Base-by-base conservation (phyloP, 2,888 invertebrate genomes). In the Baccha elongata region DNA sequence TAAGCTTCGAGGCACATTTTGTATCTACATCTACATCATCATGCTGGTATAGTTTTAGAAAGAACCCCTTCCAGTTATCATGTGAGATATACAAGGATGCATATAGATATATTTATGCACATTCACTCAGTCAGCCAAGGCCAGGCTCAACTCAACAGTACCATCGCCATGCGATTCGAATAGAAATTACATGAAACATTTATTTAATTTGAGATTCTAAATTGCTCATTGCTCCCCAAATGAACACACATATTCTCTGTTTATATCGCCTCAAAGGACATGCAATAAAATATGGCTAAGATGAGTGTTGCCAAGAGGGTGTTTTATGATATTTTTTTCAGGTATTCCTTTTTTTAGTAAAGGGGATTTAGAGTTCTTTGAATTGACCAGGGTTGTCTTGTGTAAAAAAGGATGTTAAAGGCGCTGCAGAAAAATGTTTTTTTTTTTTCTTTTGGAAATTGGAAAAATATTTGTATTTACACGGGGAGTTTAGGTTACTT, bases 111-210 rank as follows among this genome's bases (percentile, higher is more conserved):
- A 35, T 52, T 21, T 50, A 74, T 42, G 40, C 40, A 44, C 71
- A 52, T 42, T 42, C 65, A 35, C 4, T 53, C 15, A 35, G n/a
- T 17, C 19, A 69, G 42, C 11, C 55, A 8, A 42, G 23, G 23
- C 21, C 29, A 53, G 58, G 50, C 62, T 50, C 53, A 53, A 64
- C 62, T 50, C 53, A 53, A 64, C 62, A 65, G 35, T n/a, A 10
- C 23, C 13, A 2, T n/a, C 19, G 0, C 6, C 44, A 23, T 4
- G 26, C 26, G 71, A 72, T 76, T 71, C 76, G 8, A 72, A 83
- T 73, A 78, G 72, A 83, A 83, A 83, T 83, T 83, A 78, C 79
- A 84, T 84, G 79, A 79, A 79, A 84, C 84, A 84, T 84, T 84
- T 84, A 84, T 84, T 84, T 84, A 84, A 84, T 84, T 84, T 84